Evolutionary conservation across 2,113 vertebrate species (phyloP).

Genomic region (Maccullochella peelii): DNA sequence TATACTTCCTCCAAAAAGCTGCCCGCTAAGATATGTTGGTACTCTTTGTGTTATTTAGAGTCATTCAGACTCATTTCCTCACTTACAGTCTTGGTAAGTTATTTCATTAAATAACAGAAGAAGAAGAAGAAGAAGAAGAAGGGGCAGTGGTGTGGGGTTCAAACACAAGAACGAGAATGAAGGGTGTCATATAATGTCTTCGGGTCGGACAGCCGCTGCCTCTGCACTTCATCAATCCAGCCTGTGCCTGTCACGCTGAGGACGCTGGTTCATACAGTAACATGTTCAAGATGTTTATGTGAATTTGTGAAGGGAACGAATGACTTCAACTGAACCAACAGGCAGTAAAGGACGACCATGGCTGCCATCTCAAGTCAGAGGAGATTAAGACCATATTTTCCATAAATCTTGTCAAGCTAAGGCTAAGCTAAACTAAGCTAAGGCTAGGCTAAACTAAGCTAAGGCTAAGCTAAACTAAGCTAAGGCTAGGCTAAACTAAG

Average conservation of each 20-base stretch:
- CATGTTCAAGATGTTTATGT: constrained; percentile 39
- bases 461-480: neutral
- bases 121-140: no score
- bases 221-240: constrained; percentile 29
- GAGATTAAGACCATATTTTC: constrained; percentile 26
- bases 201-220: neutral
- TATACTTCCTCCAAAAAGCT: neutral
- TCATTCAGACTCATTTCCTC: constrained; percentile 30
- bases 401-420: neutral
- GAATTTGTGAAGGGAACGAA: neutral
- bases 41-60: constrained; percentile 30
- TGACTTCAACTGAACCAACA: neutral
- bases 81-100: neutral
- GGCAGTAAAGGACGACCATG: neutral
- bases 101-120: constrained; percentile 28
- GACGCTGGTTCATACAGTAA: constrained; percentile 8
- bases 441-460: no score
- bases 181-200: constrained; percentile 16
- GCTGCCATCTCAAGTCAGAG: constrained; percentile 2
- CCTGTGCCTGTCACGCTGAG: neutral
- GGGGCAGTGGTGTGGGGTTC: no score
- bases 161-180: neutral
- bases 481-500: neutral
- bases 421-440: no score
- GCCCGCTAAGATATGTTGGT: constrained; percentile 1